These are phyloP conservation scores for Lasioglossum vierecki DNA, from an alignment of 2,888 invertebrate genomes.

Conservation along the genomic window DNA sequence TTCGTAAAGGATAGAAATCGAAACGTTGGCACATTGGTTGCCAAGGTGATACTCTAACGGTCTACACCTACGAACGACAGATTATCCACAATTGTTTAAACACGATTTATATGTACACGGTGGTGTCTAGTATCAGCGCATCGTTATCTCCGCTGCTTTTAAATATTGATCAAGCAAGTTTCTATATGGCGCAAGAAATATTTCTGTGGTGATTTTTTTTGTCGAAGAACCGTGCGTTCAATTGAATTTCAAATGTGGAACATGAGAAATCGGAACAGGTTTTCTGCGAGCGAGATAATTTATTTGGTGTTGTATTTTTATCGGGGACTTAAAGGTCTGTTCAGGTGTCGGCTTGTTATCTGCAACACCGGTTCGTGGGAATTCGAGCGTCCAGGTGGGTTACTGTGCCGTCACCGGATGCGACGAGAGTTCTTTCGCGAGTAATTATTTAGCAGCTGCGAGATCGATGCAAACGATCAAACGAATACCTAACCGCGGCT, in stretches of 20 bases:
- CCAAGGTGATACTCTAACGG: not conserved
- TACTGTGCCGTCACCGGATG: conserved; percentile 59
- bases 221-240: not conserved
- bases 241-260: not conserved
- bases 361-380: conserved; percentile 43
- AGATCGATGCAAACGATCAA: conserved; percentile 20
- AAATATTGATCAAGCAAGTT: too few relatives aligned
- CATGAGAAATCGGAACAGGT: not conserved
- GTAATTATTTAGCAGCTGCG: conserved; percentile 63
- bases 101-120: too few relatives aligned
- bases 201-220: not conserved
- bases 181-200: not conserved
- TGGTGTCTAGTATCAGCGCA: too few relatives aligned
- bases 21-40: not conserved
- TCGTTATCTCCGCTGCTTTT: too few relatives aligned
- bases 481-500: not conserved
- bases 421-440: conserved; percentile 47
- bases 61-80: not conserved
- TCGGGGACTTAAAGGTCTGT: not conserved
- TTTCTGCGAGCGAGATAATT: not conserved
- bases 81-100: not conserved
- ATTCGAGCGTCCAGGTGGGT: conserved; percentile 59
- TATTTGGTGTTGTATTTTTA: conserved; percentile 2
- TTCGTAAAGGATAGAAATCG: not conserved
- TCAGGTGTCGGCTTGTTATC: conserved; percentile 17